Percentiles rank a stretch among this genome's conserved stretches.
Conservation (phyloP, 2,113 vertebrate genomes). For the Apteryx owenii region DNA sequence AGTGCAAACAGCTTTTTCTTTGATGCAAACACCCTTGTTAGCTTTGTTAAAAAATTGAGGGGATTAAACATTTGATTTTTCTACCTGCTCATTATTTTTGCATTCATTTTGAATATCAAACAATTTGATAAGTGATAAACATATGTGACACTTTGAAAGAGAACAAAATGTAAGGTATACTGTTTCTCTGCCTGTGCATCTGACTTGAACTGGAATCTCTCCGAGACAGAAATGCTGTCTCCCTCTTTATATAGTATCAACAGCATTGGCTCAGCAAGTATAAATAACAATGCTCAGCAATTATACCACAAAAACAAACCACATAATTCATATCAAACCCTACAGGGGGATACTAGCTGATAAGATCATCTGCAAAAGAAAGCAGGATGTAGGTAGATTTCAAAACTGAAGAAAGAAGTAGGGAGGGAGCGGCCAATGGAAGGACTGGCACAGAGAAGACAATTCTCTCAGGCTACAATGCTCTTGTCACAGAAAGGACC, state of each 20-base stretch:
- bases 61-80: background rate
- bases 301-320: background rate
- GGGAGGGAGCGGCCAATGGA: background rate
- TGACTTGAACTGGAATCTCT: background rate
- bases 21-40: background rate
- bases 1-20: background rate
- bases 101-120: background rate
- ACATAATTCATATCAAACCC: background rate
- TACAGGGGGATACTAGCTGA: background rate
- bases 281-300: background rate
- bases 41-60: background rate
- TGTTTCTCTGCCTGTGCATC: background rate
- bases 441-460: background rate
- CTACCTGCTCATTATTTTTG: background rate
- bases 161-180: background rate
- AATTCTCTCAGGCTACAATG: background rate
- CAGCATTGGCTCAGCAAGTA: background rate
- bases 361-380: background rate
- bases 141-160: background rate
- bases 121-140: background rate
- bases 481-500: background rate
- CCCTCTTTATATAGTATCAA: background rate
- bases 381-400: background rate
- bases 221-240: background rate
- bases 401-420: background rate